Evolutionary conservation across 2,888 invertebrate species (phyloP), one percentile per base, ranked within the genome.

Genomic region (Pachymerium ferrugineum): DNA sequence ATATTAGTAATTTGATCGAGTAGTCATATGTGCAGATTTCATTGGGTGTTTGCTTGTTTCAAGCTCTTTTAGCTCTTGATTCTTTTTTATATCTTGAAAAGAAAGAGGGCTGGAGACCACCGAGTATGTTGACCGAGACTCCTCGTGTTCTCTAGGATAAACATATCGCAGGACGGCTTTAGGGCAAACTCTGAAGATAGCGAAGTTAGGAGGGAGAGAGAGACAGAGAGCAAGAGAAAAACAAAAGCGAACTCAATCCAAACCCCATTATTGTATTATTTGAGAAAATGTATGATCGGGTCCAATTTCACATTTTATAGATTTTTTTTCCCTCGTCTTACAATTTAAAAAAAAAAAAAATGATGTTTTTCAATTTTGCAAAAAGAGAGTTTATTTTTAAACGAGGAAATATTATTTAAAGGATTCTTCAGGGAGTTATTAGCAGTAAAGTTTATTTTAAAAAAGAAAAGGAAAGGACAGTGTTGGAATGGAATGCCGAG

Each of bases 11-110:
- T 47, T 47, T 47, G 16, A 3, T 47, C 16, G 47, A 47, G 47
- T 47, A 47, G 47, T 47, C 47, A 19, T 47, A 22, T 47, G 47
- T 47, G 47, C 47, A 47, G 47, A 47, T 47, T 47, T 47, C 47
- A 47, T 47, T 47, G 47, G n/a, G 3, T 47, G 47, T 47, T 47
- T 47, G 47, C 47, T 47, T 16, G 47, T 47, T 47, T 47, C 47
- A n/a, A 22, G 47, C 47, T 47, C 19, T 47, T 47, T 47, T 47
- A 47, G 47, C 47, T 47, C 47, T 47, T 47, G 47, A 47, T 47
- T 47, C 22, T 47, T 22, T 47, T 47, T 47, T 47, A 16, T 47
- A 16, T 47, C 16, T 47, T 47, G 47, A 47, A 47, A 47, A 47
- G 47, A 16, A 47, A n/a, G n/a, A n/a, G n/a, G 47, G 47, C 19